These are phyloP conservation scores for Leucophenga varia DNA, from an alignment of 1,140 invertebrate species.

Conservation along the genomic window DNA sequence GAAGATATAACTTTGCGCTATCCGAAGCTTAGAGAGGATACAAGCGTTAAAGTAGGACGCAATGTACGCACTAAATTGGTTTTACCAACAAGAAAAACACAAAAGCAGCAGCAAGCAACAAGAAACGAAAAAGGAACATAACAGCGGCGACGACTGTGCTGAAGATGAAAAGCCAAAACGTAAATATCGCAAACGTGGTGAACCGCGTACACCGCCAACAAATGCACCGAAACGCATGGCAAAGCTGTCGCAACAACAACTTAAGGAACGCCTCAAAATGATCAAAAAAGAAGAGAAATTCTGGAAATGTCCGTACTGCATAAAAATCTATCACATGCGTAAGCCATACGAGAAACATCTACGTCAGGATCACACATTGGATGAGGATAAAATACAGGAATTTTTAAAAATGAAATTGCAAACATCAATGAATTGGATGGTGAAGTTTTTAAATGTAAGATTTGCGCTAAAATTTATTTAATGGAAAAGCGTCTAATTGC, in stretches of 20 bases:
- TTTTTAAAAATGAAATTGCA: conserved; percentile 40
- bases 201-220: conserved; percentile 11
- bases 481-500: conserved; percentile 47
- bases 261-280: conserved; percentile 45
- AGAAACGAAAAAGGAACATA: background rate
- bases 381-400: conserved; percentile 39
- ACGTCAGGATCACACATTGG: conserved; percentile 41
- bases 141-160: conserved; percentile 4
- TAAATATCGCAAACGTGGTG: conserved; percentile 34
- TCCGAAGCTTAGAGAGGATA: conserved; percentile 3
- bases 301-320: conserved; percentile 48
- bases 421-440: conserved; percentile 31
- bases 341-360: conserved; percentile 52
- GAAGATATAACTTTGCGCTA: conserved; percentile 9
- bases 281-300: conserved; percentile 45
- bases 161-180: conserved; percentile 22
- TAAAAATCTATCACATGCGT: conserved; percentile 50
- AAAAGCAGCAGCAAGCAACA: background rate
- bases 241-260: conserved; percentile 39
- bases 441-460: conserved; percentile 47
- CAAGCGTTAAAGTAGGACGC: conserved; percentile 5
- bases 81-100: background rate
- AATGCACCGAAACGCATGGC: conserved; percentile 33
- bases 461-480: conserved; percentile 48
- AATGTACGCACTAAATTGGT: background rate